A percentile compares a stretch with the other conserved stretches of the same genome.
phyloP scores from a whole-genome alignment of 2,113 vertebrate species.

The Azemiops feae region DNA sequence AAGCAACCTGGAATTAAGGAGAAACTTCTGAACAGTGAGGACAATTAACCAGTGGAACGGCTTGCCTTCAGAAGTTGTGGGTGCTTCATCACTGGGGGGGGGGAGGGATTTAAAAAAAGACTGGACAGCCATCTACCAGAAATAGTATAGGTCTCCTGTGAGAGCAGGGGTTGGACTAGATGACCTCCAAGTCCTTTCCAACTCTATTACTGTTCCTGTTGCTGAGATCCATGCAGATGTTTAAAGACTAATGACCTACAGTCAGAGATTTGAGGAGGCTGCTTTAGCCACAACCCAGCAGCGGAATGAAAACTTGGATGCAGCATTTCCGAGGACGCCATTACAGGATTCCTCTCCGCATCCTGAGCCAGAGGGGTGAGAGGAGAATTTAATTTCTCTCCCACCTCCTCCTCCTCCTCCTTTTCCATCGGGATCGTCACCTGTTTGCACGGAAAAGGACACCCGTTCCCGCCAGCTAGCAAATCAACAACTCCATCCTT shows the following conservation, averaged over 20 bases:
- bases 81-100: no score
- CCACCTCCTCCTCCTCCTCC: neutral
- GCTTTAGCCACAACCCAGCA: neutral
- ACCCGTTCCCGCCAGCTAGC: conserved; percentile 12
- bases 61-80: no score
- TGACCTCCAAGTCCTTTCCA: no score
- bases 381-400: neutral
- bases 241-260: neutral
- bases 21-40: no score
- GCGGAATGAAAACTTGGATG: neutral
- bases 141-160: no score
- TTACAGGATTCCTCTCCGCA: no score
- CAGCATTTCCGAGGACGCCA: neutral
- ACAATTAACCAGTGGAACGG: no score
- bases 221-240: neutral
- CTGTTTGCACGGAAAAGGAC: neutral
- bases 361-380: neutral
- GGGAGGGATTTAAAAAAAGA: no score
- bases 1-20: no score
- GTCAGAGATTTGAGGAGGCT: neutral
- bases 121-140: no score
- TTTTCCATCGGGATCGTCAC: conserved; percentile 4
- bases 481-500: conserved; percentile 27
- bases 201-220: no score
- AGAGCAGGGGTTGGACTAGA: no score